Conservation (phyloP, 2,888 invertebrate species). For the Thecocarcelia acutangulata region DNA sequence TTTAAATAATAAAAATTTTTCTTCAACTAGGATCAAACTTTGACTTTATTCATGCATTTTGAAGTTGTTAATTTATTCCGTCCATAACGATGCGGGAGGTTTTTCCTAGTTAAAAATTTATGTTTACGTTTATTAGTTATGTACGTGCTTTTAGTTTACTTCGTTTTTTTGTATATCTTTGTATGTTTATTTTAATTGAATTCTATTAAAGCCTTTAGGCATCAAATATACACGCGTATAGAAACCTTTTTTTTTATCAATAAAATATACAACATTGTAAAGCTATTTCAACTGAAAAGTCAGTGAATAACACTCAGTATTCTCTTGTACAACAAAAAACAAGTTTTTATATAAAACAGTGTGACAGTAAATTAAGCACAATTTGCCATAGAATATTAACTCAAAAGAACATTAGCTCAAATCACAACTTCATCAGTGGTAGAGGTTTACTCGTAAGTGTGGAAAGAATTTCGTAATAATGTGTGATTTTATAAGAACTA, state of each 20-base stretch:
- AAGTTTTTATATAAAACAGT: background rate
- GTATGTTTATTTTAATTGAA: background rate
- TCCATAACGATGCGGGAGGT: conserved; percentile 47
- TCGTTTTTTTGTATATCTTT: background rate
- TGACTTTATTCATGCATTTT: conserved; percentile 21
- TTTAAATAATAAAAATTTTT: conserved; percentile 14
- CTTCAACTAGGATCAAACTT: background rate
- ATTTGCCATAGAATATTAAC: no score
- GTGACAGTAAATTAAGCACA: no score
- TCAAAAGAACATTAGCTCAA: no score
- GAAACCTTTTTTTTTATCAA: no score
- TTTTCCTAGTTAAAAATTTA: background rate
- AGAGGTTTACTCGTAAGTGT: no score
- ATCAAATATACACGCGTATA: no score
- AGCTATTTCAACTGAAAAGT: no score
- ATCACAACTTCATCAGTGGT: no score
- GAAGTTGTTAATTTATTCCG: conserved; percentile 60
- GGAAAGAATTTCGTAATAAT: no score
- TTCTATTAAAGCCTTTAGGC: background rate
- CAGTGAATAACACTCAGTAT: no score
- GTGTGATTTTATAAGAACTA: no score
- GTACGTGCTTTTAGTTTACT: background rate
- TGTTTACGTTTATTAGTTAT: conserved; percentile 16
- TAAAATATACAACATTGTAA: no score
- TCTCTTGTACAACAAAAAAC: background rate